These are phyloP conservation scores for Rotaria socialis DNA, from an alignment of 2,888 invertebrate genomes.

Conservation along the genomic window DNA sequence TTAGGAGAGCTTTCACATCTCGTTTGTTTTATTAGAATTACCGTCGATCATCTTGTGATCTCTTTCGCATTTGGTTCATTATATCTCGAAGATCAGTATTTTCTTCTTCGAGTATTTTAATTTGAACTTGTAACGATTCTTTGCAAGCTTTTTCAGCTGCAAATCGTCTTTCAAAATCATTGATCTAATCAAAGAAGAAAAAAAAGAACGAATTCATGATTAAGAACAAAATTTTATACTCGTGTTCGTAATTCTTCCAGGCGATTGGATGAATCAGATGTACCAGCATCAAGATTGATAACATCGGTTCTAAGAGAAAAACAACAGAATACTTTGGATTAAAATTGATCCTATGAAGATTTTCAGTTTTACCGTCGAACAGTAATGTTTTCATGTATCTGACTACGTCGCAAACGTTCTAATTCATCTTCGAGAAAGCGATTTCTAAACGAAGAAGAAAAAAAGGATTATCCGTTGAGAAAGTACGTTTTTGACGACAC, in stretches of 20 bases:
- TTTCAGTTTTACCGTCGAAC: not conserved
- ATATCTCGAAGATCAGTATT: slow-evolving; percentile 10
- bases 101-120: slow-evolving; percentile 23
- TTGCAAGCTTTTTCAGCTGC: not conserved
- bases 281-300: not conserved
- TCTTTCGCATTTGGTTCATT: slow-evolving; percentile 2
- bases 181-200: not conserved
- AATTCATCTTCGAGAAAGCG: slow-evolving; percentile 22
- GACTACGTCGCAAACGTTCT: slow-evolving; percentile 4
- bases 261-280: not conserved
- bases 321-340: no score
- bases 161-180: not conserved
- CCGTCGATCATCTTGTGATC: not conserved
- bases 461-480: not conserved
- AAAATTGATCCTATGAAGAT: no score
- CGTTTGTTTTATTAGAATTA: not conserved
- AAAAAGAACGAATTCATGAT: not conserved
- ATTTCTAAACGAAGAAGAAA: not conserved
- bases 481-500: not conserved
- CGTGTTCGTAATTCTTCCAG: not conserved
- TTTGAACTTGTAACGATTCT: slow-evolving; percentile 36
- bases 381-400: slow-evolving; percentile 13
- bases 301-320: not conserved
- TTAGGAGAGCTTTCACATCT: no score
- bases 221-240: not conserved